Percentiles rank a stretch among this genome's conserved stretches.
Evolutionary conservation across 2,113 vertebrate genomes (phyloP).

Genomic region (Forbesichthys papilliferus): DNA sequence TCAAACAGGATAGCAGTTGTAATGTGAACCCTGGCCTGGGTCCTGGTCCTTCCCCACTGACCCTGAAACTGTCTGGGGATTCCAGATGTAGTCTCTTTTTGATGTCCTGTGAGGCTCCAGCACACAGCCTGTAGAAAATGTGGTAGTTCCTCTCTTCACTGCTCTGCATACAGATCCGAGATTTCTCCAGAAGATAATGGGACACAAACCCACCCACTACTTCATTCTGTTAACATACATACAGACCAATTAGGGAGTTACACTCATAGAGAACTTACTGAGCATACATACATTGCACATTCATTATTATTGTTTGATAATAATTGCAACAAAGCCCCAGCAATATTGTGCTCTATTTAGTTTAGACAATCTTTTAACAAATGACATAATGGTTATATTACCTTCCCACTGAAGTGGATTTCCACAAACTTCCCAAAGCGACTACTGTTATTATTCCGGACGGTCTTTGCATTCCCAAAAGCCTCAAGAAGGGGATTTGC

Average conservation of each 20-base stretch:
- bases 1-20: neutral
- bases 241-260: neutral
- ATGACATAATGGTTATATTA: slow-evolving; percentile 41
- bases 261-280: neutral
- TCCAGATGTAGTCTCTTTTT: slow-evolving; percentile 90
- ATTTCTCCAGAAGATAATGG: slow-evolving; percentile 98
- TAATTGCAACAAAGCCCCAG: neutral
- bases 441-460: slow-evolving; percentile 98
- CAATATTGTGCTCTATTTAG: neutral
- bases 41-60: slow-evolving; percentile 68
- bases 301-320: neutral
- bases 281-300: too few relatives aligned
- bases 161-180: slow-evolving; percentile 97
- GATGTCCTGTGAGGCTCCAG: slow-evolving; percentile 93
- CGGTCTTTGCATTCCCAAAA: slow-evolving; percentile 98
- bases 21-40: neutral
- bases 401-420: slow-evolving; percentile 98
- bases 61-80: slow-evolving; percentile 94
- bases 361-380: too few relatives aligned
- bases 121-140: slow-evolving; percentile 97
- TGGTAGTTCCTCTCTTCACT: slow-evolving; percentile 98
- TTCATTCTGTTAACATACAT: slow-evolving; percentile 77
- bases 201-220: slow-evolving; percentile 98
- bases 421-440: slow-evolving; percentile 99
- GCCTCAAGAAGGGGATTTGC: slow-evolving; percentile 96